These are phyloP conservation scores for Synergus laeviventris DNA, from an alignment of 2,888 invertebrate species.

Conservation along the genomic window DNA sequence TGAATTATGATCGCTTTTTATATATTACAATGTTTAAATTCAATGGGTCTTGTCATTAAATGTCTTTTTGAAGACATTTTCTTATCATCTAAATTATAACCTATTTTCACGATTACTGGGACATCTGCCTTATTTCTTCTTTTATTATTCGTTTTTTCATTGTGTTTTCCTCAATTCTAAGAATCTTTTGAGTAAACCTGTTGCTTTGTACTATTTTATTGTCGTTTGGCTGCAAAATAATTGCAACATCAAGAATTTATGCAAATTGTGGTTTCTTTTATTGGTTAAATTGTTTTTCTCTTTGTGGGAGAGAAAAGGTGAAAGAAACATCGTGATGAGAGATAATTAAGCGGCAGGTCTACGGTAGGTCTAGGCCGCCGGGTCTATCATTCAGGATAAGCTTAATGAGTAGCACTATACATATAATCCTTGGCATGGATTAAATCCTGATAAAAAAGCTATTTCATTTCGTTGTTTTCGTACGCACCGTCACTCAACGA, in stretches of 20 bases:
- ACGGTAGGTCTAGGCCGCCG: constrained; percentile 57
- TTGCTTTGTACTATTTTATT: neutral
- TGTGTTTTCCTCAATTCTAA: neutral
- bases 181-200: neutral
- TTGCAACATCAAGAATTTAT: constrained; percentile 1
- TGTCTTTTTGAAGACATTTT: too few relatives aligned
- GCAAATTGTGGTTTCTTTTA: constrained; percentile 16
- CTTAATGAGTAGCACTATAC: constrained; percentile 44
- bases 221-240: neutral
- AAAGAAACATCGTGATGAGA: constrained; percentile 50
- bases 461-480: constrained; percentile 47
- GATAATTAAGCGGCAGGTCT: constrained; percentile 54
- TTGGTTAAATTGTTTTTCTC: constrained; percentile 10
- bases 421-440: constrained; percentile 70
- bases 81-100: too few relatives aligned
- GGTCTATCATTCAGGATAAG: constrained; percentile 57
- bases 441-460: constrained; percentile 45
- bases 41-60: too few relatives aligned
- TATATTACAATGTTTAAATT: too few relatives aligned
- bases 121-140: neutral
- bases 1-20: too few relatives aligned
- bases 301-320: constrained; percentile 34
- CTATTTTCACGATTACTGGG: too few relatives aligned
- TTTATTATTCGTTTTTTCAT: neutral
- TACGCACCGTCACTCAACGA: constrained; percentile 55